Percentiles rank a stretch among this genome's conserved stretches.
Evolutionary conservation across 2,113 vertebrate genomes (phyloP).

Genomic region (Rhizomys pruinosus): DNA sequence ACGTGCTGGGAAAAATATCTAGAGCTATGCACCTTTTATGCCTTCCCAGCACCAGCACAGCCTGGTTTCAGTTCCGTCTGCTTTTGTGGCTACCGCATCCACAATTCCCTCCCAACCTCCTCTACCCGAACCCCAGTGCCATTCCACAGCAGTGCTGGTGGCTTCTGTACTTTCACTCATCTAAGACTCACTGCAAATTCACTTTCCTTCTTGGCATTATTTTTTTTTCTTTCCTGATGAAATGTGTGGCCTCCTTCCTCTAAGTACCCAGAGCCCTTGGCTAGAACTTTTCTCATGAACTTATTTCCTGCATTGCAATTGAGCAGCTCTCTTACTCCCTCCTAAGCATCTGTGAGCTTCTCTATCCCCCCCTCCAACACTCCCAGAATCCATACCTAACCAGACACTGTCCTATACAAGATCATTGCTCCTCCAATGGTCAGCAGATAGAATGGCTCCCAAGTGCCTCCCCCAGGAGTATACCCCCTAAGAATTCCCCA

Average conservation of each 20-base stretch:
- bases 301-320: not conserved
- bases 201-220: not conserved
- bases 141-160: not conserved
- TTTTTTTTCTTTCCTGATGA: not conserved
- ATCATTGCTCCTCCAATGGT: not conserved
- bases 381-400: not conserved
- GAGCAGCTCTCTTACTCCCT: not conserved
- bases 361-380: not conserved
- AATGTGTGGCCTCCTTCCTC: not conserved
- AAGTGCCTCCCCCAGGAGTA: not conserved
- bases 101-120: not conserved
- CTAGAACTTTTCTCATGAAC: not conserved
- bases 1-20: not conserved
- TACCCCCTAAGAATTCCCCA: not conserved
- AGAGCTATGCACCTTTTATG: not conserved
- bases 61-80: not conserved
- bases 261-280: not conserved
- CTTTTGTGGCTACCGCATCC: not conserved
- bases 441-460: constrained; percentile 18
- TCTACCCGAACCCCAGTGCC: not conserved
- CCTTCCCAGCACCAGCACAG: not conserved
- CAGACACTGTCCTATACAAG: not conserved
- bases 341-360: not conserved
- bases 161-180: not conserved
- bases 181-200: not conserved